phyloP scores from a whole-genome alignment of 2,797 vertebrate species.

The Amblyraja radiata region DNA sequence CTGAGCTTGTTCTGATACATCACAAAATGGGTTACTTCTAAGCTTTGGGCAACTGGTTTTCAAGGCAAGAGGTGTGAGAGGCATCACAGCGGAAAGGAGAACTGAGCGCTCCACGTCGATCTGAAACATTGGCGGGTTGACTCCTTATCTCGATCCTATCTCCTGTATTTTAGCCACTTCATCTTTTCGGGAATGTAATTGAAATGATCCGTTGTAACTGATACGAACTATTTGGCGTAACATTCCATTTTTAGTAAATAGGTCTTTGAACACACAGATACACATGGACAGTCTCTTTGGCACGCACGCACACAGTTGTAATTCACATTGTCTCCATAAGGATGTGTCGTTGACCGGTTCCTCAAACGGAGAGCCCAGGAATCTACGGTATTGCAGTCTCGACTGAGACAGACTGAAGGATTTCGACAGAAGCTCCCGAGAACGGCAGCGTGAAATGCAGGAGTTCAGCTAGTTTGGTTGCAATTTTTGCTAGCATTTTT shows the following conservation, averaged over 20 bases:
- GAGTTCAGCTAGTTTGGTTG: background rate
- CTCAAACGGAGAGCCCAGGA: conserved; percentile 54
- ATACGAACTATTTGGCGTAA: background rate
- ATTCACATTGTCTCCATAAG: conserved; percentile 53
- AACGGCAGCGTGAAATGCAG: background rate
- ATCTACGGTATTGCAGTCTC: conserved; percentile 53
- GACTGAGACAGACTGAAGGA: conserved; percentile 46
- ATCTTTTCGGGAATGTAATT: background rate
- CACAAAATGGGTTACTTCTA: too few species aligned
- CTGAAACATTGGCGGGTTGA: background rate
- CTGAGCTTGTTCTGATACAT: background rate
- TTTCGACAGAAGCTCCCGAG: conserved; percentile 20
- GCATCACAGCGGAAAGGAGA: background rate
- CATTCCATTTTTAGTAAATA: background rate
- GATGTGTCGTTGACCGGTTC: conserved; percentile 57
- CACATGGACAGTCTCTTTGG: background rate
- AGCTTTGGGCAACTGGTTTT: background rate
- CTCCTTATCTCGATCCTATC: background rate
- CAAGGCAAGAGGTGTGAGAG: background rate
- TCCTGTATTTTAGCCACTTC: background rate
- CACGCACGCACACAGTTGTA: conserved; percentile 44
- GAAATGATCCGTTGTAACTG: background rate
- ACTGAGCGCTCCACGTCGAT: background rate
- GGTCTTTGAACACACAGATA: background rate
- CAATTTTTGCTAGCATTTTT: background rate